Conservation (phyloP, 2,113 vertebrate genomes). For the Micromys minutus region DNA sequence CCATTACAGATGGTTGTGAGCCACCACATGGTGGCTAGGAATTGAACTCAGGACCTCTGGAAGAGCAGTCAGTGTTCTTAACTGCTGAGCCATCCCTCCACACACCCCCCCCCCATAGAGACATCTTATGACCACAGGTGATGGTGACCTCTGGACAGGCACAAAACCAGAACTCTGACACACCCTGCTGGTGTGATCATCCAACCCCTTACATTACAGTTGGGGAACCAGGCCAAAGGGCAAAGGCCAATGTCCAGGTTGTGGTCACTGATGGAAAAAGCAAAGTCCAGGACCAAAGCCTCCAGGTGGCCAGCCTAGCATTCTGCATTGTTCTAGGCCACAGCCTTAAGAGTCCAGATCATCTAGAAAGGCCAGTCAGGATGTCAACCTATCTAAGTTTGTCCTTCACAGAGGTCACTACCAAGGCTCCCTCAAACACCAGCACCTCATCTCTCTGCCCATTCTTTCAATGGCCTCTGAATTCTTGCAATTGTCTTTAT, state of each 20-base stretch:
- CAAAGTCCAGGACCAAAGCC: neutral
- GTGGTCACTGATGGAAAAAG: neutral
- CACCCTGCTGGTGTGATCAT: neutral
- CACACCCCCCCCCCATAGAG: no score
- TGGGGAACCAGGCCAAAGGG: neutral
- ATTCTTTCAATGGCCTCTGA: neutral
- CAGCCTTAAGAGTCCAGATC: neutral
- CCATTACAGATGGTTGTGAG: no score
- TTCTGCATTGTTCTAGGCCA: neutral
- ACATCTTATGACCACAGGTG: neutral
- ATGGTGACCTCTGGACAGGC: no score
- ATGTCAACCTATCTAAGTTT: neutral
- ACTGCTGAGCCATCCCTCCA: no score
- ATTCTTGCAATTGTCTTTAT: neutral
- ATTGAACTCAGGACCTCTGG: no score
- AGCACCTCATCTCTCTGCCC: fast-evolving
- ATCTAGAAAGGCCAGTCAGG: neutral
- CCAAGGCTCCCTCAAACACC: neutral
- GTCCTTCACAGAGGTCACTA: neutral
- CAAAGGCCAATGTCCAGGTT: neutral
- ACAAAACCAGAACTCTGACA: neutral
- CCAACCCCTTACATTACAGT: neutral
- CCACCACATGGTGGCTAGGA: no score
- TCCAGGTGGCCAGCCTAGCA: fast-evolving
- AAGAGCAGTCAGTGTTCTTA: no score